Evolutionary conservation across 2,888 invertebrate species (phyloP), one percentile per base, ranked within the genome.

Genomic region (Miltochrista miniata): DNA sequence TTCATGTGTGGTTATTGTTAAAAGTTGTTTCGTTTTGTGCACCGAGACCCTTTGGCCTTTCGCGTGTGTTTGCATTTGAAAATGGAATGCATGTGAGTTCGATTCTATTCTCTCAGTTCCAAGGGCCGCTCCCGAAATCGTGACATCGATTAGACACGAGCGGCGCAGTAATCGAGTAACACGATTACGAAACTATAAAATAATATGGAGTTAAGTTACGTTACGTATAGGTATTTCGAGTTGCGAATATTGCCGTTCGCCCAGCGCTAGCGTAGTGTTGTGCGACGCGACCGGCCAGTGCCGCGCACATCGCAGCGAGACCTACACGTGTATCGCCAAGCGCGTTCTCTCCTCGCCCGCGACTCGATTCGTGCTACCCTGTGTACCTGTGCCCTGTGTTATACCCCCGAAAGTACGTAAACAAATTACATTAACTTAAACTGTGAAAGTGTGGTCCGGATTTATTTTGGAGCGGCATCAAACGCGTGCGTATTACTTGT

Each of bases 101-200:
- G 61, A 65, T 54, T 59, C 73, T 59, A 66, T 54, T 59, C 73
- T 65, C 74, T 59, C 47, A 52, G 54, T 66, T 59, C 59, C 72
- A 68, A 74, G 73, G 72, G 76, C 74, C 82, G 80, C 82, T 85
- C 87, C 87, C 83, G 85, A 80, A 87, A 83, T 87, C 87, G 86
- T 87, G 87, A 87, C 85, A 84, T 81, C 83, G 82, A 85, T 85
- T 85, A 83, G 81, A 84, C 74, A 76, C 75, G 75, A 85, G 70
- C 76, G 79, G 79, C 78, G 79, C 79, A 72, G 83, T 86, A 87
- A 87, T 87, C 85, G 79, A 86, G 82, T 85, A 81, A 85, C 79
- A 81, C 80, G 80, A 80, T 90, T 89, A 87, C 90, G 87, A 89
- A 90, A 90, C 83, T 87, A 87, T 87, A 87, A 87, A 86, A 85